Base-by-base conservation (phyloP, 2,113 vertebrate species). In the Plecturocebus donacophilus region DNA sequence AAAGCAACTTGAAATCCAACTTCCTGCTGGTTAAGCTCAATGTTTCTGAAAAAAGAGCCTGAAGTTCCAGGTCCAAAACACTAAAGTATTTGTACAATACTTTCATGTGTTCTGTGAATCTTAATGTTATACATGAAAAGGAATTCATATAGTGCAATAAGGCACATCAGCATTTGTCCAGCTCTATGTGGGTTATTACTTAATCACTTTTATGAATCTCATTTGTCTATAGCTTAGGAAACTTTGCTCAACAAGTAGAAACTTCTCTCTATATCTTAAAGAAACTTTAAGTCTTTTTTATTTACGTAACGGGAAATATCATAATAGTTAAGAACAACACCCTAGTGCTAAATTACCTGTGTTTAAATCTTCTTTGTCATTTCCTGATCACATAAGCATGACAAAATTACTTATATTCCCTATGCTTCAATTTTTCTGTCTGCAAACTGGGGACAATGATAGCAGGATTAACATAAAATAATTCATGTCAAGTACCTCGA, bases 141-240 rank as follows among this genome's bases (percentile, higher is more conserved):
- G 23, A 94, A 92, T 35, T 75, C 25, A 40, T 45, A n/a, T 68
- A 82, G 20, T 83, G 1, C 30, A 40, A 9, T 49, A 73, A 68
- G n/a, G 25, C 30, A 58, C 6, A 12, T 64, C 20, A 3, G 3
- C 47, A 21, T 70, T 90, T 95, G 61, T 86, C 54, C 19, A 30
- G n/a, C 40, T 49, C 16, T 25, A 8, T 91, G 38, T 54, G 32
- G 30, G 40, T 17, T 91, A 35, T 58, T 61, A 42, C 66, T 75
- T 68, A 91, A 58, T 86, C 20, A 76, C 9, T 90, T 84, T 87
- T 21, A 87, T 87, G 16, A 90, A 45, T 88, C 38, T n/a, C 47
- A 88, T 87, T n/a, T 95, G 66, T 82, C 42, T 89, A 14, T 85
- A 92, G 32, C 58, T 96, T 73, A 77, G 14, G 40, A 77, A 56